phyloP scores from a whole-genome alignment of 1,140 invertebrate species.

The Oncopodura yosiiana region DNA sequence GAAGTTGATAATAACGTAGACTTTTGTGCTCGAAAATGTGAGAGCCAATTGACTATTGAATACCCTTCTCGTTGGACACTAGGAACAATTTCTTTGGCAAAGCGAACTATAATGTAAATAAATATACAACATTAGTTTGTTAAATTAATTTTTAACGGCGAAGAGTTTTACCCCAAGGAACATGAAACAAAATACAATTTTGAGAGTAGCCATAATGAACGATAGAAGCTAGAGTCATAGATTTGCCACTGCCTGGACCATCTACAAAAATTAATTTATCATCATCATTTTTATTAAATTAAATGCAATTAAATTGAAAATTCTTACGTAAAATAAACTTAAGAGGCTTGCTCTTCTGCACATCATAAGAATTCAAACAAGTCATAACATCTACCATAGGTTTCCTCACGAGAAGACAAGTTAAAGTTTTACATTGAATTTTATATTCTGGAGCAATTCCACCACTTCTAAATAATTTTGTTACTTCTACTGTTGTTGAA shows the following conservation, averaged over 20 bases:
- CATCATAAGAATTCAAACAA: slow-evolving; percentile 29
- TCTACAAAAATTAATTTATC: too few species aligned
- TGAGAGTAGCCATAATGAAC: slow-evolving; percentile 63
- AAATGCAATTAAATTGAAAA: too few species aligned
- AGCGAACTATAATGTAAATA: slow-evolving; percentile 57
- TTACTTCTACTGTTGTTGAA: too few species aligned
- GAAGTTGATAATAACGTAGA: slow-evolving; percentile 49
- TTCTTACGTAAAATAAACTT: slow-evolving; percentile 40
- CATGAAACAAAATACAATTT: slow-evolving; percentile 64
- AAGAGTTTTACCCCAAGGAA: slow-evolving; percentile 62
- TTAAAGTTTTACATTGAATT: slow-evolving; percentile 60
- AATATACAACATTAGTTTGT: slow-evolving; percentile 31
- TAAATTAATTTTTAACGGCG: slow-evolving; percentile 5
- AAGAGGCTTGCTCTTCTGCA: too few species aligned
- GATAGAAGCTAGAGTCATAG: slow-evolving; percentile 61
- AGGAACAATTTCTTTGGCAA: slow-evolving; percentile 56
- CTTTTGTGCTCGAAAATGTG: slow-evolving; percentile 74
- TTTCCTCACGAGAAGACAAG: slow-evolving; percentile 63
- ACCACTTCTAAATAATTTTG: background rate
- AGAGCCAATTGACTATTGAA: slow-evolving; percentile 69
- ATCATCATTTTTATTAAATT: too few species aligned
- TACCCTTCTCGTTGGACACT: slow-evolving; percentile 56
- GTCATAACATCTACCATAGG: slow-evolving; percentile 63
- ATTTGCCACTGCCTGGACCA: slow-evolving; percentile 69
- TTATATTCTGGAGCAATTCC: slow-evolving; percentile 53